Evolutionary conservation across 2,113 vertebrate genomes (phyloP).

Genomic region (Oreotrochilus melanogaster): DNA sequence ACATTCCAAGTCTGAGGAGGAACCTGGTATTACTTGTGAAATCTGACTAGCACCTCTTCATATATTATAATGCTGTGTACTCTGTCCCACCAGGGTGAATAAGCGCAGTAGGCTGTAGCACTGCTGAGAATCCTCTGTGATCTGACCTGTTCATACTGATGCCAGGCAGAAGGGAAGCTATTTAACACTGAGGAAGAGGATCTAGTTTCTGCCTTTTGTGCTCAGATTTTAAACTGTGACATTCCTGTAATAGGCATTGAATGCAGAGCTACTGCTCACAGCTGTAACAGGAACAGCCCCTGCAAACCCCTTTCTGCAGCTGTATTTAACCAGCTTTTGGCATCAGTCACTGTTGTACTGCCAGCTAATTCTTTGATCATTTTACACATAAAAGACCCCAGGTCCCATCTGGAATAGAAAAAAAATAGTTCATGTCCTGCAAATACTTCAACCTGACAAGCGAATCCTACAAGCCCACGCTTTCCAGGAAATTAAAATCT

Average conservation of each 20-base stretch:
- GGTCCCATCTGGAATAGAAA: background rate
- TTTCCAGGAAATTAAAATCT: background rate
- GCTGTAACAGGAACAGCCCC: background rate
- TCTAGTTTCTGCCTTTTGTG: background rate
- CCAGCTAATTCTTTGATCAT: background rate
- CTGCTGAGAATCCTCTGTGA: rapidly evolving
- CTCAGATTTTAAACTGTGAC: background rate
- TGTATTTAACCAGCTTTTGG: background rate
- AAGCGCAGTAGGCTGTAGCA: background rate
- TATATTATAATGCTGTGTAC: background rate
- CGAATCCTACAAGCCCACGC: background rate
- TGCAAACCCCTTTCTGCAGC: background rate
- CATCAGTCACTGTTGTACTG: background rate
- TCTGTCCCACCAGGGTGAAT: background rate
- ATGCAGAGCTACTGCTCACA: background rate
- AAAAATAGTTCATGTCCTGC: background rate
- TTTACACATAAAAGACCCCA: background rate
- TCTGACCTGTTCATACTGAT: background rate
- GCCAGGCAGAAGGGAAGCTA: background rate
- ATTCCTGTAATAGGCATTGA: background rate
- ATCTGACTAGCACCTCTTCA: background rate
- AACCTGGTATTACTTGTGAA: background rate
- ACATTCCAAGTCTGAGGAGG: background rate
- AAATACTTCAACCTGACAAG: background rate
- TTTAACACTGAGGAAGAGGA: background rate